Evolutionary conservation across 2,113 vertebrate genomes (phyloP), one percentile per base, ranked within the genome.

Genomic region (Mungos mungo): DNA sequence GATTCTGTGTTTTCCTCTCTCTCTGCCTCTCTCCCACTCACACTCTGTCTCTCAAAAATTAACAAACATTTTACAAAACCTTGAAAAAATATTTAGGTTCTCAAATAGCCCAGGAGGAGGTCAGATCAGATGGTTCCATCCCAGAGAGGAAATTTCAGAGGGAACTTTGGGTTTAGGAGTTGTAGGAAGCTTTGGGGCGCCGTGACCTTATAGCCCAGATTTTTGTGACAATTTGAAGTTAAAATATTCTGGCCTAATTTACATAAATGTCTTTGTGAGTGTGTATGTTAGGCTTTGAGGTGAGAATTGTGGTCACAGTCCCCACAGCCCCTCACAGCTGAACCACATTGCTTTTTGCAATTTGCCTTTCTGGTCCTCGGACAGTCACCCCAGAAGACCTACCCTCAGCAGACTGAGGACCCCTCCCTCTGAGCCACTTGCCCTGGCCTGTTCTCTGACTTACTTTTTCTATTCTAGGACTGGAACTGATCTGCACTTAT

Each of bases 211-310:
- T 52, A 57, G 14, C 74, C 83, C 54, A 76, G 71, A 60, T 14
- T 89, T 92, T 76, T 31, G 79, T 38, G 52, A 66, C 63, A 21
- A 31, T 66, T 97, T 74, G 57, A 71, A 38, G 93, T 92, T 92
- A 35, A 90, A 92, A 74, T 74, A 93, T 63, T 69, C 79, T 95
- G 68, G 79, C 54, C 63, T 45, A 47, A 52, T 85, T 91, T 79
- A 33, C 68, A 35, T 57, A 47, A 27, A 74, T 2, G 3, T 38
- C 69, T 85, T 38, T 38, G 63, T n/a, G 54, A 83, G 29, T 50
- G 90, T 35, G 63, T 57, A 18, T 18, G n/a, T 25, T 8, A 3
- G 9, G 4, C 35, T n/a, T 96, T 88, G 50, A 16, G 54, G 33
- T 47, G 79, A 93, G 35, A 68, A 88, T 50, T 10, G 29, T 47